Conservation (phyloP, 2,888 invertebrate genomes). For the Lepeophtheirus nordmannii region DNA sequence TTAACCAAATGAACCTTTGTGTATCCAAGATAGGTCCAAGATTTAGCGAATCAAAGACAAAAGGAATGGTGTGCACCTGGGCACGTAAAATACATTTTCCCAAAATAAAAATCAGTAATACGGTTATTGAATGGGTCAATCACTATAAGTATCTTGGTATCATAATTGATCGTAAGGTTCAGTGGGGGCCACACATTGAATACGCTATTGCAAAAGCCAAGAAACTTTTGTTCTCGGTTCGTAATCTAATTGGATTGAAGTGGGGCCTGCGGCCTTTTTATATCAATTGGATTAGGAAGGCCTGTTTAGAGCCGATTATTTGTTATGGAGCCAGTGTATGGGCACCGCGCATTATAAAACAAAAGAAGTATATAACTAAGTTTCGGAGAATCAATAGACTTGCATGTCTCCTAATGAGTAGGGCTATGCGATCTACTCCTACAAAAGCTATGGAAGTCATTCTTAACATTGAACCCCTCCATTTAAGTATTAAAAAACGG, state of each 20-base stretch:
- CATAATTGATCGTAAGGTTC: background rate
- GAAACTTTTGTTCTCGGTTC: background rate
- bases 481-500: background rate
- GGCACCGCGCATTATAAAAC: background rate
- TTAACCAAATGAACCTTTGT: background rate
- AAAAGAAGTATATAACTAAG: background rate
- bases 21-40: no score
- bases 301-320: background rate
- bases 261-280: background rate
- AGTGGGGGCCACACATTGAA: background rate
- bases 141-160: background rate
- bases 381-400: background rate
- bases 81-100: background rate
- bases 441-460: background rate
- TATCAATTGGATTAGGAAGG: background rate
- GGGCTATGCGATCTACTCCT: background rate
- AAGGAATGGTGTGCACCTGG: background rate
- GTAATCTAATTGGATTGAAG: background rate
- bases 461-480: background rate
- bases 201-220: background rate
- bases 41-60: background rate
- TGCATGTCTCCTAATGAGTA: background rate
- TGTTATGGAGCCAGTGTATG: background rate
- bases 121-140: background rate
- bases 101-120: background rate